Evolutionary conservation across 2,113 vertebrate species (phyloP), one percentile per base, ranked within the genome.

Genomic region (human): DNA sequence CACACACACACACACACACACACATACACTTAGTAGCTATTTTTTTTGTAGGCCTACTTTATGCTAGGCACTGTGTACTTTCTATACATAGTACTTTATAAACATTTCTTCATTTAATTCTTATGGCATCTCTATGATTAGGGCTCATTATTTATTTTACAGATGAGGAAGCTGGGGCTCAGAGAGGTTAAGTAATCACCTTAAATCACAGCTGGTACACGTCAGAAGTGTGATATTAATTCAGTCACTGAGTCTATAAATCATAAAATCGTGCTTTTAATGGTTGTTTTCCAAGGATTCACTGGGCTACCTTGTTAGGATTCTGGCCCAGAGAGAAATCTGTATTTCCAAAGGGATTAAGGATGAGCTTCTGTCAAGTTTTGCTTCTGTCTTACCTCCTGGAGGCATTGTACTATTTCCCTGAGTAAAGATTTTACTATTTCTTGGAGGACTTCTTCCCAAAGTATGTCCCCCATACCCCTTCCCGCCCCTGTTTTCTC

Each of bases 261-360:
- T 78, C 50, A 57, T 55, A 66, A 27, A n/a, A 59, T 20, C 7
- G 84, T 14, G 2, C 10, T 79, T 93, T 91, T 70, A 79, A 79
- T 80, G 22, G 8, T n/a, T 55, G 50, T 85, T 45, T 10, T 96
- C 84, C 17, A 88, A 96, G 38, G 61, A 80, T 48, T 82, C 80
- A 87, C 43, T 64, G 20, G 95, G 32, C 17, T 78, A 35, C 32
- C 75, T 90, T 30, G 64, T 76, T 90, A 66, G 38, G 50, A 84
- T 87, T 97, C 83, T 97, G 70, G 38, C 30, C 23, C 27, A 25
- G 23, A 76, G 70, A 50, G 73, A 95, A 96, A 89, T 8, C 17
- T 57, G 2, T 80, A 50, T 76, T 93, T 87, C 73, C n/a, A 87
- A 70, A 97, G 43, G 16, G 48, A 89, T 68, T 48, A 78, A 90